These are phyloP conservation scores for Semnopithecus entellus DNA, from an alignment of 2,113 vertebrate species.

Conservation along the genomic window DNA sequence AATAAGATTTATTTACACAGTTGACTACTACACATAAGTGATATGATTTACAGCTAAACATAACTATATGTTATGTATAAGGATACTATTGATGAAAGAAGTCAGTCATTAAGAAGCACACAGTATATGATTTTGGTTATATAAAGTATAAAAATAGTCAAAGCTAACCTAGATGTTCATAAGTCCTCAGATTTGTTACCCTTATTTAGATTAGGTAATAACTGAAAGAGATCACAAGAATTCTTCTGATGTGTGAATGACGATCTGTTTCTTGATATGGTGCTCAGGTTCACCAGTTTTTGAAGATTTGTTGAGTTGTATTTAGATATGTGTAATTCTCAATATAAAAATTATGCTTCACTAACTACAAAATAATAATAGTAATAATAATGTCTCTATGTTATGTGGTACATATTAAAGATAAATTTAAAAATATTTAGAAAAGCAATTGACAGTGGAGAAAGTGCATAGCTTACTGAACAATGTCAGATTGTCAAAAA, in stretches of 20 bases:
- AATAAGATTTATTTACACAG: background rate
- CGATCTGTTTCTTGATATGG: background rate
- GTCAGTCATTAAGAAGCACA: background rate
- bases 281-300: background rate
- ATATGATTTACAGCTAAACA: background rate
- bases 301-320: background rate
- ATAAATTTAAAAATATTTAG: background rate
- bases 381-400: background rate
- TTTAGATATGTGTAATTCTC: background rate
- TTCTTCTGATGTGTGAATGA: fast-evolving
- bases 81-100: background rate
- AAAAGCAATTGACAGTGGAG: background rate
- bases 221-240: background rate
- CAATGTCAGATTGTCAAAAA: background rate
- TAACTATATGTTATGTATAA: background rate
- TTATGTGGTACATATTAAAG: background rate
- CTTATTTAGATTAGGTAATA: background rate
- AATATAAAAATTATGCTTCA: background rate
- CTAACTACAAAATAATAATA: background rate
- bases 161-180: background rate
- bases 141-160: background rate
- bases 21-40: background rate
- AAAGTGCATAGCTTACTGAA: background rate
- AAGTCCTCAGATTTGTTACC: background rate
- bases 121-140: background rate